Evolutionary conservation across 2,888 invertebrate genomes (phyloP), one percentile per base, ranked within the genome.

Genomic region (Lissocephala sabroskyi): DNA sequence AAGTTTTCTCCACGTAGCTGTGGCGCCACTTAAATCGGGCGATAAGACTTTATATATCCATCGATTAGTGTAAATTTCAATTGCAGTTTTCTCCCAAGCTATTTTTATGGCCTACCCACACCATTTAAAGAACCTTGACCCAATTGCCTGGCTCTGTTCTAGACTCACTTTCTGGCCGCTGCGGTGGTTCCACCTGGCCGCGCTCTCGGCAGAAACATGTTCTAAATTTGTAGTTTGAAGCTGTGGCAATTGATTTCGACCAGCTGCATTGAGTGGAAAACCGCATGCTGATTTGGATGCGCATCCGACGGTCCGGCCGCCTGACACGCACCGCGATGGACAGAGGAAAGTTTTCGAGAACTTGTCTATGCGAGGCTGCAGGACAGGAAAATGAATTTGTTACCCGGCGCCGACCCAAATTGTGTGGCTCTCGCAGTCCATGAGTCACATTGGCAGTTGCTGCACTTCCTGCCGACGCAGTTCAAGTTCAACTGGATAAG

Each of bases 1-100:
- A 59, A 70, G 58, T 75, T 71, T 71, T 68, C 73, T 68, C 71
- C 73, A 75, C 71, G 75, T 65, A 71, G 45, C 26, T 56, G 59
- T 65, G 56, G 71, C 65, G 67, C 67, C 71, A 61, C 57, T 62
- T 60, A 52, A 23, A 23, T 23, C 23, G n/a, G n/a, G n/a, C n/a
- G n/a, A n/a, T n/a, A n/a, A n/a, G n/a, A n/a, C n/a, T n/a, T n/a
- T n/a, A n/a, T n/a, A 23, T 23, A 5, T 23, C 23, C 23, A 23
- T 23, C 4, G 23, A 23, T 23, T 23, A 23, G 7, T 23, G 23
- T n/a, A n/a, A n/a, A 16, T 13, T 3, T 16, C 13, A 41, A 54
- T 37, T 62, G 51, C 17, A 29, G 39, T 46, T 70, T 73, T 61
- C 63, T 35, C 59, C 54, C 3, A 30, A 42, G 28, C 37, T 41